Base-by-base conservation (phyloP, 2,113 vertebrate species). In the Malurus melanocephalus region DNA sequence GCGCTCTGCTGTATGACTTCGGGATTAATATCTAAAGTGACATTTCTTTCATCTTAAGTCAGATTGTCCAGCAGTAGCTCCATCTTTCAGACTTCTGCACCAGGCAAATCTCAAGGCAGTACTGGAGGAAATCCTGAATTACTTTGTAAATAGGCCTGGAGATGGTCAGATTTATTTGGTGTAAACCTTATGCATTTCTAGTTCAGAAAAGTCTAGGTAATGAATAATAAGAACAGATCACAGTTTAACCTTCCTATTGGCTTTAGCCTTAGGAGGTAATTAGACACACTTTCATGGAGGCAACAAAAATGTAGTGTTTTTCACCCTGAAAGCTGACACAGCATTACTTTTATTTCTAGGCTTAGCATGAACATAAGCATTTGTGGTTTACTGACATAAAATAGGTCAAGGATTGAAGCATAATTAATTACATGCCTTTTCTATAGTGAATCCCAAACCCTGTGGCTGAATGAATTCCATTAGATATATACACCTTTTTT, bases 381-480 rank as follows among this genome's bases (percentile, higher is more conserved):
- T 91, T 92, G 67, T 57, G 42, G 40, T 90, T 86, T 93, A 74
- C 61, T 92, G 87, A 85, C 81, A 92, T 73, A 92, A 97, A 95
- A 94, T 91, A 95, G 59, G 92, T 93, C 57, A 86, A 90, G 65
- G 33, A 76, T 77, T 84, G 76, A 92, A 94, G 26, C 72, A 28
- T 81, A 95, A 96, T 94, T 94, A 95, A 96, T 89, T 83, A 45
- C 5, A 28, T 90, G 7, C 16, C 38, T 90, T 94, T 80, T 87
- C 46, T 90, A 27, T 33, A 91, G 32, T 59, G 71, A 90, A 79
- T 94, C n/a, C 27, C 86, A 68, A 76, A 80, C 17, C 15, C 14
- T 83, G 53, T 71, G 40, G 42, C n/a, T 95, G 89, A 87, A 69
- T 82, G 16, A 51, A 81, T 84, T 64, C 60, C 48, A 40, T 23